A percentile compares a stretch with the other conserved stretches of the same genome.
Conservation (phyloP, 2,113 vertebrate species). For the Trematomus loennbergii region DNA sequence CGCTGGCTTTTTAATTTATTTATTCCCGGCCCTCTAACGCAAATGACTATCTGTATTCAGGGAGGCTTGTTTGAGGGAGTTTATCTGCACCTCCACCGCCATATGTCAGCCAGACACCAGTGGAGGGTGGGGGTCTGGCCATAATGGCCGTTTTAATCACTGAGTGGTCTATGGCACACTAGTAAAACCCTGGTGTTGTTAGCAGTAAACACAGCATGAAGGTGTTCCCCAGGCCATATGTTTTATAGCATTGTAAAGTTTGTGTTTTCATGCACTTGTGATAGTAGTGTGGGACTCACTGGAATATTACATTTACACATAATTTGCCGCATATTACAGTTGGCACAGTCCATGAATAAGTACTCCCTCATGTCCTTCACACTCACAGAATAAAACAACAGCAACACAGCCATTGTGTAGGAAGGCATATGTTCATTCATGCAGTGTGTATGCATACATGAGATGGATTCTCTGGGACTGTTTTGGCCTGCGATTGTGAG, state of each 20-base stretch:
- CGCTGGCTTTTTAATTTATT: conserved; percentile 50
- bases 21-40: conserved; percentile 49
- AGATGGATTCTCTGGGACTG: background rate
- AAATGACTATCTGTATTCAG: conserved; percentile 60
- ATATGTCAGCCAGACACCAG: conserved; percentile 73
- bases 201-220: conserved; percentile 60
- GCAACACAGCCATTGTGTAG: background rate
- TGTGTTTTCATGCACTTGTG: conserved; percentile 20
- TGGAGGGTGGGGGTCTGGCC: conserved; percentile 48
- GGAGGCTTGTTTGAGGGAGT: conserved; percentile 57
- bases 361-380: background rate
- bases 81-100: conserved; percentile 68
- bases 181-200: conserved; percentile 42
- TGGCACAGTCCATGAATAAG: conserved; percentile 1
- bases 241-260: conserved; percentile 56
- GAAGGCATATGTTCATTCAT: background rate
- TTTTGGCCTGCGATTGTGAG: conserved; percentile 4
- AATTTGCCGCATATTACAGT: background rate
- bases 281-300: background rate
- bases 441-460: background rate
- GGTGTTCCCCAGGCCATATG: conserved; percentile 35
- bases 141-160: conserved; percentile 65
- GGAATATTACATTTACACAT: conserved; percentile 21
- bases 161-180: conserved; percentile 40
- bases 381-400: background rate